phyloP scores from a whole-genome alignment of 2,113 vertebrate species.

The Caranx melampygus region DNA sequence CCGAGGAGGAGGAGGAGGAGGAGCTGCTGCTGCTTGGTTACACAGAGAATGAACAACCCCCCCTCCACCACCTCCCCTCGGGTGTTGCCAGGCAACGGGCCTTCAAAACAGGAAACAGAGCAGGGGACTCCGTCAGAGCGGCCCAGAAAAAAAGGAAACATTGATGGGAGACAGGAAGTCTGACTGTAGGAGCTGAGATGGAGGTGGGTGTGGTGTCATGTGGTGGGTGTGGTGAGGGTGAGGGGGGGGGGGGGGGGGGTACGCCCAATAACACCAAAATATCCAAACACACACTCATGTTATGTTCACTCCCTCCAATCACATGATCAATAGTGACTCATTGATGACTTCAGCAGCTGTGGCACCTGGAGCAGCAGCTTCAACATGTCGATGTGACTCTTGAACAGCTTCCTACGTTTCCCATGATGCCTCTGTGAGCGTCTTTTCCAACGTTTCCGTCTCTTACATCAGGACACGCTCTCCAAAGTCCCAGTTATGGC shows the following conservation, averaged over 20 bases:
- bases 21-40: constrained; percentile 44
- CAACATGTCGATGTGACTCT: background rate
- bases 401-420: too few species aligned
- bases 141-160: constrained; percentile 82
- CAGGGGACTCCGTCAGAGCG: constrained; percentile 90
- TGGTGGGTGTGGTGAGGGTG: background rate
- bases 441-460: constrained; percentile 65
- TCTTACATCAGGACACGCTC: constrained; percentile 59
- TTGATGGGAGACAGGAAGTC: constrained; percentile 87
- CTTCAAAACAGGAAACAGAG: constrained; percentile 96
- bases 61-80: constrained; percentile 70
- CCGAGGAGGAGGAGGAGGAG: background rate
- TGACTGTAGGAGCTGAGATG: constrained; percentile 57
- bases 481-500: constrained; percentile 49
- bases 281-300: background rate
- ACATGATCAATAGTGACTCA: constrained; percentile 3
- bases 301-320: background rate
- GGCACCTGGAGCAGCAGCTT: too few species aligned
- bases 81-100: constrained; percentile 88
- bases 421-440: background rate
- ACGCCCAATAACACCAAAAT: constrained; percentile 9
- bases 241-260: background rate
- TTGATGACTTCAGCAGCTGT: too few species aligned
- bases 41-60: constrained; percentile 45
- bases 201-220: constrained; percentile 17